These are phyloP conservation scores for Ondatra zibethicus DNA, from an alignment of 2,113 vertebrate species.

Conservation along the genomic window DNA sequence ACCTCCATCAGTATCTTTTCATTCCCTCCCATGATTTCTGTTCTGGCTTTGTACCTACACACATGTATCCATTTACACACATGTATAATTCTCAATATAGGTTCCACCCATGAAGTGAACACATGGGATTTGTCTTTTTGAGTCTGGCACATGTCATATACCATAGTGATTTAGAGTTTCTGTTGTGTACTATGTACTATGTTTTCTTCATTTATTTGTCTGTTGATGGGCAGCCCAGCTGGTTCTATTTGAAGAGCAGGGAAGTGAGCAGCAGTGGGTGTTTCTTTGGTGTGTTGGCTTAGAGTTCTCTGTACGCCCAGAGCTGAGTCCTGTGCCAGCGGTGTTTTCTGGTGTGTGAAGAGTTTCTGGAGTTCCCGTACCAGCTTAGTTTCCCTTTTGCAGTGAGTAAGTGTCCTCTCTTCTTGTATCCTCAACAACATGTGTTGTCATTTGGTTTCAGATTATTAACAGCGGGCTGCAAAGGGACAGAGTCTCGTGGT, in stretches of 20 bases:
- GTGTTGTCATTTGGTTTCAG: neutral
- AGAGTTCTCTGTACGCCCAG: neutral
- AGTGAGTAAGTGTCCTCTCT: no score
- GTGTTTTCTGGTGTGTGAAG: neutral
- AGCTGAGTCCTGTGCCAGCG: no score
- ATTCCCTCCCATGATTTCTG: neutral
- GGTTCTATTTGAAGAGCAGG: neutral
- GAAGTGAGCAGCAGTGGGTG: neutral
- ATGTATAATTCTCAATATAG: neutral
- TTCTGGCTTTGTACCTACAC: no score
- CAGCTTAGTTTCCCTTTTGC: no score
- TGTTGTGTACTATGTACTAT: no score
- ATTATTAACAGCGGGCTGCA: no score
- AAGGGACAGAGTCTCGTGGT: neutral
- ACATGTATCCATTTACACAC: neutral
- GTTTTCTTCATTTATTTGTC: neutral
- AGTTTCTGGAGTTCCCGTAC: neutral
- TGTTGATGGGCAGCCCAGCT: no score
- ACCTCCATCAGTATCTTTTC: neutral
- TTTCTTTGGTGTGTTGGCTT: neutral
- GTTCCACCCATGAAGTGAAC: neutral
- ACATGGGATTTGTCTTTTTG: neutral
- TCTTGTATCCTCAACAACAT: neutral
- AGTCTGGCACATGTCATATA: neutral
- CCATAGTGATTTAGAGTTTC: no score